Evolutionary conservation across 2,113 vertebrate species (phyloP).

Genomic region (Chitala chitala): DNA sequence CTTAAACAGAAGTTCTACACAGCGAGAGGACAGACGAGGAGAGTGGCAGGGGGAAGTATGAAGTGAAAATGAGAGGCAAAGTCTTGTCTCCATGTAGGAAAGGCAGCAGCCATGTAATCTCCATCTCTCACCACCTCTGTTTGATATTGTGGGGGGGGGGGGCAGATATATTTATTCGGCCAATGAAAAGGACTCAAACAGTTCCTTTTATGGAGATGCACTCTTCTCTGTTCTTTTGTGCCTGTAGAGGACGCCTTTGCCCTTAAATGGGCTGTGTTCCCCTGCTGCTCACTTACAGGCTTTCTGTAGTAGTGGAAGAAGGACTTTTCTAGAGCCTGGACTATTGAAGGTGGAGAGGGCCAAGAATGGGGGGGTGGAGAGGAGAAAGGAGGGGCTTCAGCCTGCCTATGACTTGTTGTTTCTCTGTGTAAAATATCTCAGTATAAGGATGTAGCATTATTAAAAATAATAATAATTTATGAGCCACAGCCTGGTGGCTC

Average conservation of each 20-base stretch:
- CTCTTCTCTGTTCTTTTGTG: conserved; percentile 50
- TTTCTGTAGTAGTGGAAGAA: background rate
- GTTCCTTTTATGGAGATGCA: conserved; percentile 62
- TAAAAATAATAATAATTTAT: background rate
- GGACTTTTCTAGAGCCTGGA: conserved; percentile 19
- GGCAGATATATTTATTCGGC: conserved; percentile 42
- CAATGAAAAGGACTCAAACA: conserved; percentile 31
- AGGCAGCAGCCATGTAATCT: conserved; percentile 3
- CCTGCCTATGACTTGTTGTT: background rate
- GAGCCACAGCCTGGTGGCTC: no score
- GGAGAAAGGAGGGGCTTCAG: no score
- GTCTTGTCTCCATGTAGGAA: no score
- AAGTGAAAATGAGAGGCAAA: no score
- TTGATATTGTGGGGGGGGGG: conserved; percentile 13
- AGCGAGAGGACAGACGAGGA: no score
- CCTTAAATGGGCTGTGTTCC: conserved; percentile 42
- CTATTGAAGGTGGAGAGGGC: background rate
- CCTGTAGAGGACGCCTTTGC: conserved; percentile 42
- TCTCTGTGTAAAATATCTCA: background rate
- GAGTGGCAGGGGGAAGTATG: no score
- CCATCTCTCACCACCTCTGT: background rate
- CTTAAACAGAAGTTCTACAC: no score
- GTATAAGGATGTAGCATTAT: background rate
- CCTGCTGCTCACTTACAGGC: conserved; percentile 36
- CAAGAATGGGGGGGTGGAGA: background rate